Evolutionary conservation across 2,888 invertebrate genomes (phyloP), one percentile per base, ranked within the genome.

Genomic region (Corbicula japonica): DNA sequence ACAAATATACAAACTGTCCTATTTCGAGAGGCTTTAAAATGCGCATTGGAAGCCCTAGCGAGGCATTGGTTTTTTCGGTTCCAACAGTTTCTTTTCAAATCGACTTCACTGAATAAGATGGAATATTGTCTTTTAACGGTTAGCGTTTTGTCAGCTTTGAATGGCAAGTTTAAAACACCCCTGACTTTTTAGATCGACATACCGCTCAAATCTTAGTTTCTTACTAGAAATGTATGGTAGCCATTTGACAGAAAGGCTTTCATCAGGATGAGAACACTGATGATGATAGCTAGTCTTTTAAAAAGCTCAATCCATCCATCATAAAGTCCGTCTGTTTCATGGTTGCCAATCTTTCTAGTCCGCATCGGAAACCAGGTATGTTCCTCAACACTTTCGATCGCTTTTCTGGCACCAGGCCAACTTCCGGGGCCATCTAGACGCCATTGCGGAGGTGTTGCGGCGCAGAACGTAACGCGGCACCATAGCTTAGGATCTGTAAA

Each of bases 391-490:
- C 56, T 52, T 34, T 62, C 70, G 4, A 87, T 86, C 10, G 87
- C 84, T 2, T 78, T 23, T 28, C 66, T 65, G 2, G 86, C 87
- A 0, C 86, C 87, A 23, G 71, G 56, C 87, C 87, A 87, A 34
- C 69, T 80, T 32, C 86, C 87, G 1, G 85, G 87, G 48, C 87
- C 87, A 34, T 79, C 73, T 23, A 87, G 61, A 21, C 87, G 70
- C 86, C 86, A 87, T 48, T 87, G 87, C 5, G 83, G 80, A 15
- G 87, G 87, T 1, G 86, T 83, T n/a, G 83, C 79, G 1, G 86
- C 77, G 15, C 84, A 76, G 63, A 84, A 86, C 15, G 70, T 54
- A 2, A 86, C 61, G 41, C 76, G 79, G 30, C 76, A 83, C 85
- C 83, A 86, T 2, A 87, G 72, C 8, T 76, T 79, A 2, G 77